phyloP scores from a whole-genome alignment of 2,113 vertebrate genomes.

The Gracilinanus agilis region DNA sequence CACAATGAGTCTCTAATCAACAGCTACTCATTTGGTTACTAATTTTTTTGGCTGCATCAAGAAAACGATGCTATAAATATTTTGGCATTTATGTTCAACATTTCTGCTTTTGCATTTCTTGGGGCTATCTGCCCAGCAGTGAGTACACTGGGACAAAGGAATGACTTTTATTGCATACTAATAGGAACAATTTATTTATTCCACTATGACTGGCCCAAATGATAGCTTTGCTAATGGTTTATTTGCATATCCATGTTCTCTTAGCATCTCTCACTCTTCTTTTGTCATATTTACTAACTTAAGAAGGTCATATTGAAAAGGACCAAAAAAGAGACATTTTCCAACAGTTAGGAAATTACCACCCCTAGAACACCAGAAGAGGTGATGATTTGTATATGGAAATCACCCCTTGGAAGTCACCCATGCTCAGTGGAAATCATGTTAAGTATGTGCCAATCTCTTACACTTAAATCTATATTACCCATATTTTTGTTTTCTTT shows the following conservation, averaged over 20 bases:
- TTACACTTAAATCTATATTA: not conserved
- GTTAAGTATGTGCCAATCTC: not conserved
- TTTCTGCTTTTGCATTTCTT: not conserved
- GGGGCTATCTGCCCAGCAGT: not conserved
- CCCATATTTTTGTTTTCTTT: not conserved
- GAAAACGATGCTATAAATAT: not conserved
- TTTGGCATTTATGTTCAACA: not conserved
- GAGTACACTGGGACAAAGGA: not conserved
- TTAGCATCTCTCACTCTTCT: not conserved
- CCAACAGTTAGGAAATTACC: not conserved
- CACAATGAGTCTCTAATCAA: not conserved
- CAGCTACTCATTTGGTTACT: not conserved
- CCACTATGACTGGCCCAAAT: not conserved
- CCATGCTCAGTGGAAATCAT: not conserved
- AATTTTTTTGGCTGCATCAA: not conserved
- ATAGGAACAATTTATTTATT: not conserved
- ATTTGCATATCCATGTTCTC: not conserved
- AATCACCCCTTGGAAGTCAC: not conserved
- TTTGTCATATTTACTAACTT: not conserved
- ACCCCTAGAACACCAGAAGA: not conserved
- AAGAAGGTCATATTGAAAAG: not conserved
- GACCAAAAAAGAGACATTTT: not conserved
- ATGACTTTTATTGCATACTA: not conserved
- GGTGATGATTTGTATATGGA: not conserved
- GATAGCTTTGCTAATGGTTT: not conserved